Evolutionary conservation across 1,140 invertebrate species (phyloP).

Genomic region (Zaprionus kolodkinae): DNA sequence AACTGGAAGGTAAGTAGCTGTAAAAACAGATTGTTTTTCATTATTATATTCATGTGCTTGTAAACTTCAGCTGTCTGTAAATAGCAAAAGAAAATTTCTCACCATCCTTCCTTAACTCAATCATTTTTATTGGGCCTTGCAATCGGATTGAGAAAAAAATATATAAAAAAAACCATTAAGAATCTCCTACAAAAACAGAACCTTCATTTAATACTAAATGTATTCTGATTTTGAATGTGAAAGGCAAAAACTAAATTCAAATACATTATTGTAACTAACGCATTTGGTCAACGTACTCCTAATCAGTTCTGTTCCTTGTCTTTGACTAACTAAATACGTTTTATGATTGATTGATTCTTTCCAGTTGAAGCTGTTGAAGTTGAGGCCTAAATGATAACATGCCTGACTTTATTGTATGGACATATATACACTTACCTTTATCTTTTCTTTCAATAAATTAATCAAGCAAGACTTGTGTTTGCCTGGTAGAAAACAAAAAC

Average conservation of each 20-base stretch:
- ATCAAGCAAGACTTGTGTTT: conserved; percentile 69
- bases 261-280: conserved; percentile 56
- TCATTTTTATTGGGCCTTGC: neutral
- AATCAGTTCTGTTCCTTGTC: conserved; percentile 72
- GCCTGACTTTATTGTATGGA: conserved; percentile 82
- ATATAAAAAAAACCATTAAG: neutral
- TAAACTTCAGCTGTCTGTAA: conserved; percentile 50
- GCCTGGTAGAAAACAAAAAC: conserved; percentile 68
- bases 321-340: conserved; percentile 79
- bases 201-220: neutral
- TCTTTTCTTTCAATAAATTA: conserved; percentile 63
- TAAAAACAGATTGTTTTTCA: conserved; percentile 1
- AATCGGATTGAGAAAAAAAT: neutral
- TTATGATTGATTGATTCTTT: conserved; percentile 84
- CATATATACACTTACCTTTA: conserved; percentile 75
- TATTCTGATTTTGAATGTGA: conserved; percentile 12
- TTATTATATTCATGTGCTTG: conserved; percentile 44
- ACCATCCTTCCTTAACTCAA: conserved; percentile 24
- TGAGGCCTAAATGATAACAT: conserved; percentile 84
- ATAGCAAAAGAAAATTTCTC: conserved; percentile 46
- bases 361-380: conserved; percentile 84
- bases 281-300: conserved; percentile 66
- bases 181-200: neutral
- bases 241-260: conserved; percentile 37
- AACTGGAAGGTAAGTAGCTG: conserved; percentile 76